Evolutionary conservation across 2,113 vertebrate species (phyloP).

Genomic region (Ctenomys sociabilis): DNA sequence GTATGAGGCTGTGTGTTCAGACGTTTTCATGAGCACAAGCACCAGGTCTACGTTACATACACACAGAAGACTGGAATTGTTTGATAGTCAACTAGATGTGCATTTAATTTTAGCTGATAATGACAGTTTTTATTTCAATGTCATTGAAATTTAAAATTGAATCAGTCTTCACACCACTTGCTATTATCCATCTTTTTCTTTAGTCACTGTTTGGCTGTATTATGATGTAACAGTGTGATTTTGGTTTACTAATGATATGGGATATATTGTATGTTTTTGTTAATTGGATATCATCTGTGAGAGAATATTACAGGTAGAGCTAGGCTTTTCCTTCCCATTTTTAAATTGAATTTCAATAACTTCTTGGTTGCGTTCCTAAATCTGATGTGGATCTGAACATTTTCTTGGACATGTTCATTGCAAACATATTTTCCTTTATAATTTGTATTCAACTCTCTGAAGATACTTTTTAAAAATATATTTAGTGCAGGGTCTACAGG

Average conservation of each 20-base stretch:
- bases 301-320: not conserved
- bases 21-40: not conserved
- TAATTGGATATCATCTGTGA: not conserved
- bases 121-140: not conserved
- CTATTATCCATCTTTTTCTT: not conserved
- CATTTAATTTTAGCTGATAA: not conserved
- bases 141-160: slow-evolving; percentile 11
- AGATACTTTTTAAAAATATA: slow-evolving; percentile 5
- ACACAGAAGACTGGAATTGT: not conserved
- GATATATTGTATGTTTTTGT: not conserved
- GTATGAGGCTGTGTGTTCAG: not conserved
- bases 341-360: not conserved
- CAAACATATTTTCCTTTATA: not conserved
- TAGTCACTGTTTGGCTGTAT: not conserved
- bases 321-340: not conserved
- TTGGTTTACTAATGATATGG: not conserved
- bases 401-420: not conserved
- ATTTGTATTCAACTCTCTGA: not conserved
- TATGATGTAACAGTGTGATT: not conserved
- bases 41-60: not conserved
- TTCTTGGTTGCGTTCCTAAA: not conserved
- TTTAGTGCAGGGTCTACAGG: no score
- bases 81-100: not conserved
- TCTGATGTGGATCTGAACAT: not conserved
- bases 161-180: not conserved